A percentile compares a stretch with the other conserved stretches of the same genome.
These are phyloP conservation scores for Limnephilus auricula DNA, from an alignment of 2,888 invertebrate species.

Conservation along the genomic window DNA sequence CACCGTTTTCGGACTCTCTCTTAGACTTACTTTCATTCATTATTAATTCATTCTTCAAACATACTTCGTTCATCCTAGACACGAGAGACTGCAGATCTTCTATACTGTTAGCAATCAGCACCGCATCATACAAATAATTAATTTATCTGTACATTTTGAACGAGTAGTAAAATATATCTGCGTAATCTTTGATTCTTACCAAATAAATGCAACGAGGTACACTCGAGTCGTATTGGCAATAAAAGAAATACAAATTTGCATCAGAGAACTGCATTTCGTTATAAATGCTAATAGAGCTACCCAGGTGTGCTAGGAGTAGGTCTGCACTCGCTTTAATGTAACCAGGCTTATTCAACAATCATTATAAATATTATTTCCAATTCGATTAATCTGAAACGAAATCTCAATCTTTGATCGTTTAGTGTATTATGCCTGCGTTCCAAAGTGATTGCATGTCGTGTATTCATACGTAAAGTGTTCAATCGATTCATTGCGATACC, in stretches of 20 bases:
- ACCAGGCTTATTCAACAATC: constrained; percentile 1
- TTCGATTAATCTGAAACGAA: not conserved
- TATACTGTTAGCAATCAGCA: too few species aligned
- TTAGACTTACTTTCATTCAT: too few species aligned
- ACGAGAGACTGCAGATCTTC: too few species aligned
- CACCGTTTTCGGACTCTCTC: too few species aligned
- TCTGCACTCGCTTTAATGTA: not conserved
- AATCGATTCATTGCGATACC: not conserved
- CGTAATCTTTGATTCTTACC: not conserved
- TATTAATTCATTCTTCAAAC: too few species aligned
- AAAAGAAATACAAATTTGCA: constrained; percentile 18
- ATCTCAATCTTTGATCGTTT: not conserved
- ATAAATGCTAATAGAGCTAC: constrained; percentile 35
- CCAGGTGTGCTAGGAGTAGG: not conserved
- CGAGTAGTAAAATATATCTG: not conserved
- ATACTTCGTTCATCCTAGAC: too few species aligned
- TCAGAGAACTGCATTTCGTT: constrained; percentile 33
- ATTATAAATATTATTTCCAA: constrained; percentile 2
- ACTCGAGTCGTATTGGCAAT: constrained; percentile 13
- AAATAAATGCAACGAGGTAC: constrained; percentile 26
- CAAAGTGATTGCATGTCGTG: not conserved
- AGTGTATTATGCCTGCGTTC: not conserved
- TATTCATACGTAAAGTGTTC: not conserved
- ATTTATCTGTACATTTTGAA: too few species aligned
- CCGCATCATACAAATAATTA: too few species aligned